These are phyloP conservation scores for Pseudopipra pipra DNA, from an alignment of 2,113 vertebrate genomes.

Conservation along the genomic window DNA sequence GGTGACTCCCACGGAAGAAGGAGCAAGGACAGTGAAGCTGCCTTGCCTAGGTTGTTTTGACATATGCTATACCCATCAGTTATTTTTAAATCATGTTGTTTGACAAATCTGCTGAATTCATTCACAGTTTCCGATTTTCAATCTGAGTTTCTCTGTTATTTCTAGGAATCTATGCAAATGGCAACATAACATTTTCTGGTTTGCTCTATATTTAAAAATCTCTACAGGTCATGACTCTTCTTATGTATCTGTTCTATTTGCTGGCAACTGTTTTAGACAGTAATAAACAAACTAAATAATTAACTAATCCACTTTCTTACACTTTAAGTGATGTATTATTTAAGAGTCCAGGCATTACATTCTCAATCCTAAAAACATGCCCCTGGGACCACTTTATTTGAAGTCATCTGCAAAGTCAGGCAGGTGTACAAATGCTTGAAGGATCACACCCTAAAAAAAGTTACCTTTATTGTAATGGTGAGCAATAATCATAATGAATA, in stretches of 20 bases:
- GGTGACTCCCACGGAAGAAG: not conserved
- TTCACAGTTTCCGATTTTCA: conserved; percentile 13
- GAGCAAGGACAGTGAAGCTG: conserved; percentile 19
- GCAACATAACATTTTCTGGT: conserved; percentile 19
- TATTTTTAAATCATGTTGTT: not conserved
- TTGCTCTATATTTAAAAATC: conserved; percentile 47
- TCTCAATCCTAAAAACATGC: conserved; percentile 8
- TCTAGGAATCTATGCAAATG: conserved; percentile 7
- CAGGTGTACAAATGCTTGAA: not conserved
- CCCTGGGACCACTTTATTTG: not conserved
- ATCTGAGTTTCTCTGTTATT: not conserved
- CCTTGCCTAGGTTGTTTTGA: conserved; percentile 19
- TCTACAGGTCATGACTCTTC: conserved; percentile 52
- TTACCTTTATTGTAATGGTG: not conserved
- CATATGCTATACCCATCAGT: conserved; percentile 13
- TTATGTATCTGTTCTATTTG: conserved; percentile 56
- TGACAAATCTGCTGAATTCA: conserved; percentile 25
- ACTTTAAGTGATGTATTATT: conserved; percentile 48
- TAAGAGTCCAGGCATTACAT: conserved; percentile 37
- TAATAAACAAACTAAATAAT: conserved; percentile 69
- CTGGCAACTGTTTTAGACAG: conserved; percentile 36
- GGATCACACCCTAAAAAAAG: not conserved
- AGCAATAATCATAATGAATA: conserved; percentile 2
- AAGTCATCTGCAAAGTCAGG: conserved; percentile 10
- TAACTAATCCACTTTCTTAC: conserved; percentile 45